phyloP scores from a whole-genome alignment of 2,113 vertebrate genomes.

The Myrmecophaga tridactyla region DNA sequence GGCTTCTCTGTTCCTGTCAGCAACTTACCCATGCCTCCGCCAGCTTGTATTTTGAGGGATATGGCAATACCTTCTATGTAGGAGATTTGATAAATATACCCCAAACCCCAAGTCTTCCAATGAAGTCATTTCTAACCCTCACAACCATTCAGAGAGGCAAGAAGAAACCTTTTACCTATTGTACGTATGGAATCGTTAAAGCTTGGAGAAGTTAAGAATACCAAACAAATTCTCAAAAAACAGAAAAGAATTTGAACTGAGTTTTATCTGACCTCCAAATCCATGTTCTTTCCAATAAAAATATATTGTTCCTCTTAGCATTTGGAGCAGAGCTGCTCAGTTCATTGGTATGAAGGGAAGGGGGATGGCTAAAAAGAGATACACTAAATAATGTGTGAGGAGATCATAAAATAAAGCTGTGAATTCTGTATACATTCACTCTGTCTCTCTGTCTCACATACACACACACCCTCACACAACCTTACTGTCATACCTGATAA shows the following conservation, averaged over 20 bases:
- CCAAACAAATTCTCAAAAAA: not conserved
- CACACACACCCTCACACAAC: accelerated
- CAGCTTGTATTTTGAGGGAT: not conserved
- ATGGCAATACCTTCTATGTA: not conserved
- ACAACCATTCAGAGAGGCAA: not conserved
- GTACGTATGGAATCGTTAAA: not conserved
- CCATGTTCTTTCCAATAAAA: not conserved
- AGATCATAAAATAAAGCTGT: not conserved
- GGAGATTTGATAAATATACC: not conserved
- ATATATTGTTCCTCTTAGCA: not conserved
- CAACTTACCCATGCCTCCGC: no score
- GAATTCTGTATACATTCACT: no score
- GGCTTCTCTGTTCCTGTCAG: not conserved
- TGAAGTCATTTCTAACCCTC: not conserved
- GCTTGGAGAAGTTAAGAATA: not conserved
- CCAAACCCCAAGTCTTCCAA: not conserved
- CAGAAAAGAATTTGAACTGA: not conserved
- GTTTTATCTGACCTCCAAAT: not conserved
- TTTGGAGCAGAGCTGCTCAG: not conserved
- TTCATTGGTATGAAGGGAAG: not conserved
- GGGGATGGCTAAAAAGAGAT: not conserved
- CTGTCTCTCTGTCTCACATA: not conserved
- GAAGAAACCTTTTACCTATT: no score
- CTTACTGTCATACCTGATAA: not conserved
- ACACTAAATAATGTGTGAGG: not conserved